Conservation (phyloP, 2,797 vertebrate species). For the Tokudaia muenninki region DNA sequence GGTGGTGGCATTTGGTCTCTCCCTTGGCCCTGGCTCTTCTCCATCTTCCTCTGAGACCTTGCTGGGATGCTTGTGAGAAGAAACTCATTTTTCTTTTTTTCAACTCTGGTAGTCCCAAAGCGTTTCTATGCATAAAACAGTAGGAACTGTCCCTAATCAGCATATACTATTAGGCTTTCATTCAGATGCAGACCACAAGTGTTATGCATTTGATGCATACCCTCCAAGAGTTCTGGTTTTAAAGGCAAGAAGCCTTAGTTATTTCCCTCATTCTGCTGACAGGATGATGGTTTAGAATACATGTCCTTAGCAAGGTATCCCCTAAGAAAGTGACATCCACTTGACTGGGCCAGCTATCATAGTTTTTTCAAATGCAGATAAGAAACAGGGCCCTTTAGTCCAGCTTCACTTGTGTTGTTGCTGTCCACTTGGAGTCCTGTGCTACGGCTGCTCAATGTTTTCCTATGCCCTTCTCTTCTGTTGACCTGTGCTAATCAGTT, state of each 20-base stretch:
- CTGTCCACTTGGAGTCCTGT: background rate
- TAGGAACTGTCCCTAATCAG: background rate
- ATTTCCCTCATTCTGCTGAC: background rate
- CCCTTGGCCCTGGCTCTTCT: no score
- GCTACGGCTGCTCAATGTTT: background rate
- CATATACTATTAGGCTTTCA: background rate
- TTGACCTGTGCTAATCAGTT: background rate
- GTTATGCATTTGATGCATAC: background rate
- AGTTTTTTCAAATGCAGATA: background rate
- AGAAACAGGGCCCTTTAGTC: accelerated
- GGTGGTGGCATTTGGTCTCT: background rate
- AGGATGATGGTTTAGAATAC: background rate
- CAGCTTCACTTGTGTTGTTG: background rate
- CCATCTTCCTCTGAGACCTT: background rate
- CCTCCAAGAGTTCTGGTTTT: background rate
- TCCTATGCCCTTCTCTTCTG: background rate
- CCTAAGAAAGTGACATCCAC: background rate
- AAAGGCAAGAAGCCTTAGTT: background rate
- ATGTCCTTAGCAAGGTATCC: background rate
- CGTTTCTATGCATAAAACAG: background rate
- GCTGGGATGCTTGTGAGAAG: background rate
- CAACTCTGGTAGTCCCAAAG: background rate
- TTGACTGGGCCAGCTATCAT: background rate
- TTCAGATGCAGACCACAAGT: background rate
- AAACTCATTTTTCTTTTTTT: background rate